Conservation (phyloP, 1,140 invertebrate species). For the Heterodera schachtii region DNA sequence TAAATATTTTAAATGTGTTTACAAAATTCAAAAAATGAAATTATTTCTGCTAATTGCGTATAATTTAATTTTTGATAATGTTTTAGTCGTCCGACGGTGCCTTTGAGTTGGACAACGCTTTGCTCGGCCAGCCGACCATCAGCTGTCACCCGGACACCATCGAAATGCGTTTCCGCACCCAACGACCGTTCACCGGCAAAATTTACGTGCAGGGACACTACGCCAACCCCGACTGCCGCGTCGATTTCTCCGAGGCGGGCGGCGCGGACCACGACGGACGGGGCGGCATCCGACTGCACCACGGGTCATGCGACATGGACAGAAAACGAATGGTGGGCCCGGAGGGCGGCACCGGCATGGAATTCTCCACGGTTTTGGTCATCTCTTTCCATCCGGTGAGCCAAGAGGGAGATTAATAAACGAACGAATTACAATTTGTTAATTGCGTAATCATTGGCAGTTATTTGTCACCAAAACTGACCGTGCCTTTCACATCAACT, state of each 20-base stretch:
- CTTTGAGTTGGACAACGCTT: constrained; percentile 53
- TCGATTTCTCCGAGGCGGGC: constrained; percentile 55
- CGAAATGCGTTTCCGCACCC: constrained; percentile 63
- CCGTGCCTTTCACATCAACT: constrained; percentile 65
- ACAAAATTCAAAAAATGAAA: no score
- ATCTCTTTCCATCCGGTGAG: constrained; percentile 63
- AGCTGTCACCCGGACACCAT: constrained; percentile 63
- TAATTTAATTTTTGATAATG: not conserved
- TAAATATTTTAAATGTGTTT: no score
- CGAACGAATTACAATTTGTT: not conserved
- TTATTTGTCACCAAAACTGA: constrained; percentile 64
- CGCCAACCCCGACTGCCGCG: constrained; percentile 61
- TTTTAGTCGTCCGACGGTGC: not conserved
- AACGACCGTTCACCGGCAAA: constrained; percentile 54
- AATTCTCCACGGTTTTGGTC: constrained; percentile 62
- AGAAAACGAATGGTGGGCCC: constrained; percentile 50
- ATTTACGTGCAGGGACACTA: constrained; percentile 55
- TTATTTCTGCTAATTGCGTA: no score
- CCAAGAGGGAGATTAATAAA: not conserved
- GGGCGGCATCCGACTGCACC: constrained; percentile 61
- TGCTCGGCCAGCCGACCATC: constrained; percentile 59
- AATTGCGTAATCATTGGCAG: constrained; percentile 34
- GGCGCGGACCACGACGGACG: constrained; percentile 41
- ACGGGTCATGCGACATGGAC: constrained; percentile 65
- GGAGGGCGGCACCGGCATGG: constrained; percentile 59